phyloP scores from a whole-genome alignment of 2,797 vertebrate genomes.

The Varecia variegata region DNA sequence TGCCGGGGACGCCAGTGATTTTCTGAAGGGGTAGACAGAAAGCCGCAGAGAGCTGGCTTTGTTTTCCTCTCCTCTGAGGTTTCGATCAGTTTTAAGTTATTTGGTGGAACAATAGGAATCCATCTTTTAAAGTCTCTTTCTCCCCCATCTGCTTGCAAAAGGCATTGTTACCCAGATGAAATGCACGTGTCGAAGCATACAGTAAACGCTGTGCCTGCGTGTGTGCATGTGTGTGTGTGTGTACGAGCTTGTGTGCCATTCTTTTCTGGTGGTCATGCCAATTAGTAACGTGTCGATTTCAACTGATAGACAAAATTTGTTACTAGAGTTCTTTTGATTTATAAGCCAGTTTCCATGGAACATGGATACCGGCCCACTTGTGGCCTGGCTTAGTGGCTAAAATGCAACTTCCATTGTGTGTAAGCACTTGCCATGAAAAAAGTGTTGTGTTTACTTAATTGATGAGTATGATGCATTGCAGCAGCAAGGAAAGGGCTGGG shows the following conservation, averaged over 20 bases:
- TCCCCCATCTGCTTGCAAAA: slow-evolving; percentile 56
- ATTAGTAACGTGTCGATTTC: slow-evolving; percentile 30
- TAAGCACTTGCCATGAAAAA: background rate
- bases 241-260: background rate
- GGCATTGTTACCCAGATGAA: slow-evolving; percentile 39
- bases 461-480: background rate
- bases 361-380: background rate
- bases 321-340: slow-evolving; percentile 36
- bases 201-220: background rate
- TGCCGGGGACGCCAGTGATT: slow-evolving; percentile 45
- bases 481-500: background rate
- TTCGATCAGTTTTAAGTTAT: slow-evolving; percentile 40
- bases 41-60: slow-evolving; percentile 43
- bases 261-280: background rate
- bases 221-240: background rate
- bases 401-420: background rate
- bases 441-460: background rate
- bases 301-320: background rate
- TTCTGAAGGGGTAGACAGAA: slow-evolving; percentile 52
- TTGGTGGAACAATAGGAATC: slow-evolving; percentile 55
- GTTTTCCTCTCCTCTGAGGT: slow-evolving; percentile 60
- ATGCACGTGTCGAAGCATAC: background rate
- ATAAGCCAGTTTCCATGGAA: background rate
- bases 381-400: slow-evolving; percentile 20
- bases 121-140: slow-evolving; percentile 53